Percentiles rank a stretch among this genome's conserved stretches.
Evolutionary conservation across 2,888 invertebrate species (phyloP).

Genomic region (Megastigmus dorsalis): DNA sequence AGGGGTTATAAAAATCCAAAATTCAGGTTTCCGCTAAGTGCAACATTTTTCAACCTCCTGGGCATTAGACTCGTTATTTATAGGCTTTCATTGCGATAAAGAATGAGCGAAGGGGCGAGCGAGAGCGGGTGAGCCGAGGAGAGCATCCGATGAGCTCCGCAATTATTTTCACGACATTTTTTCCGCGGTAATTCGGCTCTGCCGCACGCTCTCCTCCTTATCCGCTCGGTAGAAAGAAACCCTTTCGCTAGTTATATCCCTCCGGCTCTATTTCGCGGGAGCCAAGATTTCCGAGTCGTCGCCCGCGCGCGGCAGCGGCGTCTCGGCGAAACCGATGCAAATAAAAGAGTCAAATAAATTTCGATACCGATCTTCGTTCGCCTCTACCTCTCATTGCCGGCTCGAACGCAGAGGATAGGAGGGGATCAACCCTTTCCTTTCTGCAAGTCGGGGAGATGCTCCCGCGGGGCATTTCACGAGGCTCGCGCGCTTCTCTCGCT

Average conservation of each 20-base stretch:
- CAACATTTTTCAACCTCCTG: slow-evolving; percentile 66
- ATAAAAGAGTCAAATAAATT: slow-evolving; percentile 72
- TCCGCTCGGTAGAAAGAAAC: slow-evolving; percentile 12
- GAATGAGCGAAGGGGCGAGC: slow-evolving; percentile 59
- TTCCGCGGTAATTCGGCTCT: slow-evolving; percentile 54
- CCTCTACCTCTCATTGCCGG: slow-evolving; percentile 14
- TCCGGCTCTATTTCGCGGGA: slow-evolving; percentile 44
- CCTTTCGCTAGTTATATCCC: slow-evolving; percentile 38
- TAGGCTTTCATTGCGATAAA: slow-evolving; percentile 74
- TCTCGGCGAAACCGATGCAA: slow-evolving; percentile 69
- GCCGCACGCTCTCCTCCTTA: slow-evolving; percentile 2
- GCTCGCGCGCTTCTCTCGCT: slow-evolving; percentile 48
- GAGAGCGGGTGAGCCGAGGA: slow-evolving; percentile 55
- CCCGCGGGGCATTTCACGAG: slow-evolving; percentile 58
- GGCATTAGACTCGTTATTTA: slow-evolving; percentile 73
- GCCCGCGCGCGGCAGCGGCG: slow-evolving; percentile 57
- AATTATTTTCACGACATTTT: slow-evolving; percentile 70
- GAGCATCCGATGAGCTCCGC: slow-evolving; percentile 60
- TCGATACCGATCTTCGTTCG: slow-evolving; percentile 70
- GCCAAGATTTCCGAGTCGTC: slow-evolving; percentile 59
- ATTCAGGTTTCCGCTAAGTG: slow-evolving; percentile 60
- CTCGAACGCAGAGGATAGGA: slow-evolving; percentile 16
- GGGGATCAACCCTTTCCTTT: slow-evolving; percentile 64
- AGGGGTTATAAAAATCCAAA: slow-evolving; percentile 26
- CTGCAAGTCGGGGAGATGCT: slow-evolving; percentile 61